Base-by-base conservation (phyloP, 2,888 invertebrate species). In the Limulus polyphemus region DNA sequence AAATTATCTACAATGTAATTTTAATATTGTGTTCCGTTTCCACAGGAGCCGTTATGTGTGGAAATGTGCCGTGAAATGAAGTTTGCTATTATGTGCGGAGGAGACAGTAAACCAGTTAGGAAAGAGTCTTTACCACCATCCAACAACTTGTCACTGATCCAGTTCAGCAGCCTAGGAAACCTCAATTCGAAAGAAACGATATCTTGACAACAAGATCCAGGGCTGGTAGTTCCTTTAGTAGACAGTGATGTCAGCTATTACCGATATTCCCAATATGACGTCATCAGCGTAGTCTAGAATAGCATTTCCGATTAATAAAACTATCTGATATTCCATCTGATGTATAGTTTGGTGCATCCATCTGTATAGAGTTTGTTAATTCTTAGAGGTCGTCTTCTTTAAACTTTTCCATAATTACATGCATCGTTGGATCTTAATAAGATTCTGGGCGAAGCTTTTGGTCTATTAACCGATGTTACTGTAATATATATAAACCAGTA, bases 51-150 rank as follows among this genome's bases (percentile, higher is more conserved):
- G 32, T 60, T 71, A 13, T 69, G 67, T 51, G 62, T 65, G 3
- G 68, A 69, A 50, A 57, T 71, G 48, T 64, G 68, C 48, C 64
- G 70, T 16, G 70, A 71, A 61, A 60, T 70, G 47, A 70, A 70
- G 57, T 64, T 69, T 51, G 69, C 69, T 13, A 67, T 69, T 11
- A 68, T 68, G 56, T 68, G 68, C 51, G 67, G 67, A 12, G 69
- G 69, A 13, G 67, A 65, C 14, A 68, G 67, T n/a, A 60, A 68
- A 47, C 69, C 70, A 13, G 60, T 69, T 47, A 65, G 64, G 17
- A 46, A 55, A 2, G 32, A 32, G 32, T 32, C 32, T 0, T 32
- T 7, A 7, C 32, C 32, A 32, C 32, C 32, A 32, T 32, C 32
- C 7, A 68, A 68, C 55, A 68, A 68, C n/a, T 60, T 69, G 2